Percentiles rank a stretch among this genome's conserved stretches.
Conservation (phyloP, 2,888 invertebrate species). For the Platycheirus albimanus region DNA sequence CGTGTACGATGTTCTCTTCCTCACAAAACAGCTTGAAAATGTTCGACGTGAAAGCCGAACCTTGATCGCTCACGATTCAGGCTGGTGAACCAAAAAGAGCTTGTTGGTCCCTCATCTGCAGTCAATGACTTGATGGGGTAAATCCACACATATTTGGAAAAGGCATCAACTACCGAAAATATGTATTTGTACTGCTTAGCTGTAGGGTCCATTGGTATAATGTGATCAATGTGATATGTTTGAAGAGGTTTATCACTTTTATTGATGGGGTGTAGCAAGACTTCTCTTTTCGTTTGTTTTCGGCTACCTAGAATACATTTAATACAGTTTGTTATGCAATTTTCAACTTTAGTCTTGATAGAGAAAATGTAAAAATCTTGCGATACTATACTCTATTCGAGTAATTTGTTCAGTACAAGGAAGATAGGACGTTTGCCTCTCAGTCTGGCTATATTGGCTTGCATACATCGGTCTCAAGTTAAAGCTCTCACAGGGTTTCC, state of each 20-base stretch:
- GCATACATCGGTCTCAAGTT: no score
- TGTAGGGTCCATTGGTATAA: slow-evolving; percentile 23
- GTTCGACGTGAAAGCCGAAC: slow-evolving; percentile 50
- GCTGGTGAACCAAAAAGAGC: slow-evolving; percentile 44
- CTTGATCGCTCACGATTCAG: slow-evolving; percentile 48
- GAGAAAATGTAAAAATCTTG: slow-evolving; percentile 1
- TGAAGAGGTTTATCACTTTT: slow-evolving; percentile 14
- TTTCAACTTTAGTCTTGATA: background rate
- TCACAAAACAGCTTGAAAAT: slow-evolving; percentile 30
- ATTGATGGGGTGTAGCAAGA: slow-evolving; percentile 2
- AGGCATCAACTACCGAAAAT: slow-evolving; percentile 1
- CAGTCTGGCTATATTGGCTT: no score
- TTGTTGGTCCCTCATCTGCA: slow-evolving; percentile 2
- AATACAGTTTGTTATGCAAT: background rate
- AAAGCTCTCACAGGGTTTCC: no score
- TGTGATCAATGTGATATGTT: slow-evolving; percentile 12
- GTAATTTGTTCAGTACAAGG: no score
- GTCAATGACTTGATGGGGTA: slow-evolving; percentile 36
- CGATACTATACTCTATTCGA: background rate
- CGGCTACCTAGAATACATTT: background rate
- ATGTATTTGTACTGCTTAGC: slow-evolving; percentile 15
- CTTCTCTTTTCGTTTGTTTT: slow-evolving; percentile 4
- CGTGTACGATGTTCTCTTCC: slow-evolving; percentile 17
- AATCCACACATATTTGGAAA: slow-evolving; percentile 57
- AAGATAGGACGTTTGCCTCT: no score